Percentiles rank a stretch among this genome's conserved stretches.
These are phyloP conservation scores for Sinhomidia bicolor DNA, from an alignment of 2,888 invertebrate species.

Conservation along the genomic window DNA sequence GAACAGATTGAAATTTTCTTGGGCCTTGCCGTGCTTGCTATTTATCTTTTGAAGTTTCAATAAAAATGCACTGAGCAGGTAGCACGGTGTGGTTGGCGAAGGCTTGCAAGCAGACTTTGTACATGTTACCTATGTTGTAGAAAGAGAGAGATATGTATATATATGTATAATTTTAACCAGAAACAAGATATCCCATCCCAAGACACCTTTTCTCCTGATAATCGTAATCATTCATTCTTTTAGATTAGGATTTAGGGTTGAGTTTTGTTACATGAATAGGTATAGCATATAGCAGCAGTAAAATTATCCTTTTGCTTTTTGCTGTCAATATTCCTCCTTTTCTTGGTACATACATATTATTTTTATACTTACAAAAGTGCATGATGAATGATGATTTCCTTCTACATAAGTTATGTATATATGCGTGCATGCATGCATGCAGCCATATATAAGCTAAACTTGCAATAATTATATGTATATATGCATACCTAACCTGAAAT, in stretches of 20 bases:
- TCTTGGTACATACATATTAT: constrained; percentile 36
- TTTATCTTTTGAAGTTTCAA: not conserved
- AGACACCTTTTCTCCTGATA: constrained; percentile 50
- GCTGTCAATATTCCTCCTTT: constrained; percentile 33
- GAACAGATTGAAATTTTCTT: not conserved
- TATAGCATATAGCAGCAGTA: constrained; percentile 6
- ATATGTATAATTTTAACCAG: constrained; percentile 15
- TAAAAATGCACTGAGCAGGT: not conserved
- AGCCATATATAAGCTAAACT: no score
- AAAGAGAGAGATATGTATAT: constrained; percentile 1
- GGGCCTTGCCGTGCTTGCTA: not conserved
- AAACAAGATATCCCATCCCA: constrained; percentile 44
- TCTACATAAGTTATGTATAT: constrained; percentile 25
- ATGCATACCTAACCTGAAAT: no score
- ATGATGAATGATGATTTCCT: constrained; percentile 49
- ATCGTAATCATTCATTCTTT: constrained; percentile 33
- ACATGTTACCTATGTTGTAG: not conserved
- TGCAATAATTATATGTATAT: no score
- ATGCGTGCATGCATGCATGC: not conserved
- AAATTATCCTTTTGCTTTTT: constrained; percentile 6
- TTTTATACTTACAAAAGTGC: constrained; percentile 63
- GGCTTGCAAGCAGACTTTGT: no score
- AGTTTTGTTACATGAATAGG: constrained; percentile 26
- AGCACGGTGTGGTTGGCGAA: not conserved
- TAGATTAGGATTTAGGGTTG: constrained; percentile 28